Conservation (phyloP, 2,888 invertebrate genomes). For the Colletes collaris region DNA sequence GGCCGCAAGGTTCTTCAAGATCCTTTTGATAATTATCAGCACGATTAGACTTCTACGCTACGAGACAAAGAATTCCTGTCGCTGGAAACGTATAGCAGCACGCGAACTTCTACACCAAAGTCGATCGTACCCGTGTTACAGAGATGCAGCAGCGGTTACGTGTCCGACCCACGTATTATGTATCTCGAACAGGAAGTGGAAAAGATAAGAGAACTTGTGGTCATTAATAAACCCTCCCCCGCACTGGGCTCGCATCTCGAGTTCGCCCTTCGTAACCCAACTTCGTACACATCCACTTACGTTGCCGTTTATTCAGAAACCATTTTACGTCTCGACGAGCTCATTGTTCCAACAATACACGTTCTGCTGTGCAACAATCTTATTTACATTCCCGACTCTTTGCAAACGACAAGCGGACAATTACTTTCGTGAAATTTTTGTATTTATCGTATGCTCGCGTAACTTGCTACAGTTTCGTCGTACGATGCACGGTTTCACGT, state of each 20-base stretch:
- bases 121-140: conserved; percentile 45
- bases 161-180: conserved; percentile 68
- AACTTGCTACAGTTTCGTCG: not conserved
- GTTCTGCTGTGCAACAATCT: no score
- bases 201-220: conserved; percentile 74
- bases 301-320: conserved; percentile 27
- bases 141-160: conserved; percentile 56
- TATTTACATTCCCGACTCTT: no score
- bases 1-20: no score
- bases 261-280: conserved; percentile 16
- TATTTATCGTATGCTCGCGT: no score
- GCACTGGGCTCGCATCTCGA: conserved; percentile 53
- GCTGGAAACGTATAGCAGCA: conserved; percentile 31
- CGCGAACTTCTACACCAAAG: conserved; percentile 12
- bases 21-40: conserved; percentile 9
- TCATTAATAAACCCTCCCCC: conserved; percentile 73
- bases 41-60: not conserved
- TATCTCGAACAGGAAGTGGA: conserved; percentile 75
- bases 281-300: conserved; percentile 18
- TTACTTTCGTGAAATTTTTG: no score
- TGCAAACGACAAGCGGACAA: no score
- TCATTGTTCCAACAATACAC: not conserved
- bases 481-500: conserved; percentile 18
- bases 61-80: conserved; percentile 20
- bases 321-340: not conserved